Base-by-base conservation (phyloP, 2,113 vertebrate species). In the Poeciliopsis occidentalis region DNA sequence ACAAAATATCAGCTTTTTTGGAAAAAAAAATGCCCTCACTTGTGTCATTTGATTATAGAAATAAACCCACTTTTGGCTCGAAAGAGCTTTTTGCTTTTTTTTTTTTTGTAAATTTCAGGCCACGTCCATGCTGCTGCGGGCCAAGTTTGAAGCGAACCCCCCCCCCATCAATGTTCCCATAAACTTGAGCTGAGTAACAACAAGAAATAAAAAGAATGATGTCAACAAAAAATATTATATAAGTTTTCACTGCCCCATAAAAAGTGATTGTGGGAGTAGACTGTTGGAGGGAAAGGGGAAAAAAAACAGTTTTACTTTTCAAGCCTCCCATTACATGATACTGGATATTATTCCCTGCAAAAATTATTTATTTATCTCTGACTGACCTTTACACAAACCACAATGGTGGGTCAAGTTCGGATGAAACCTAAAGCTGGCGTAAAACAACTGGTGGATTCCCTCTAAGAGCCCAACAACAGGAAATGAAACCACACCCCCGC, bases 1-100 rank as follows among this genome's bases (percentile, higher is more conserved):
- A 37, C 34, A 37, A 37, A 37, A 91, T 89, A 89, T 71, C 64
- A 81, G 74, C 71, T 81, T 73, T 62, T 34, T 34, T 34, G 0
- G 10, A 31, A 69, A 78, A 92, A 92, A 85, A 31, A 31, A 31
- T 79, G 89, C 86, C 82, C 90, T 75, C 79, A 90, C 89, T 86
- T 83, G 89, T 89, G 75, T 88, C 87, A 88, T 92, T 80, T 47
- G 64, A 89, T 91, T 93, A 85, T 89, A 84, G 86, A 81, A 94
- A 93, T 79, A 91, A 87, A 85, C 64, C 79, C 72, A 61, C 63
- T 69, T 76, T 87, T 74, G 67, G 64, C 65, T 74, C 31, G 76
- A 69, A 89, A 82, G 64, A 75, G 72, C 69, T 70, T 67, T 75
- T 72, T 39, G 39, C 26, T 68, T 31, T 31, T 31, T 31, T 31